Evolutionary conservation across 1,140 invertebrate species (phyloP).

Genomic region (Globodera ellingtonae): DNA sequence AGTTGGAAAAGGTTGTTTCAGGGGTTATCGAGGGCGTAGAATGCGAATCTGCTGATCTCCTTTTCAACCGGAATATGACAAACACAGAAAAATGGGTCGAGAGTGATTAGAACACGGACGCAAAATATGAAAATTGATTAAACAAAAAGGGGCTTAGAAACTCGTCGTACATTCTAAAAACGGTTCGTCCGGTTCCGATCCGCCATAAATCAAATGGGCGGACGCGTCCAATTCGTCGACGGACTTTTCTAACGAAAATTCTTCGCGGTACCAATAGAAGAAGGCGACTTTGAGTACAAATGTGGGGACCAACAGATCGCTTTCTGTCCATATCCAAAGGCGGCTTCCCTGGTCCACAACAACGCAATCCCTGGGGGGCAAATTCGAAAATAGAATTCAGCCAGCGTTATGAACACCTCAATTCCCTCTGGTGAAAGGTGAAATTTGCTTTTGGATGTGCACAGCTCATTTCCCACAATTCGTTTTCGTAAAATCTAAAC

Average conservation of each 20-base stretch:
- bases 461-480: slow-evolving; percentile 33
- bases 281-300: slow-evolving; percentile 45
- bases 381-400: background rate
- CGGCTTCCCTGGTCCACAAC: slow-evolving; percentile 41
- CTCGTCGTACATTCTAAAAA: too few species aligned
- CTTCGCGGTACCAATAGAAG: slow-evolving; percentile 32
- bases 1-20: too few species aligned
- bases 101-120: too few species aligned
- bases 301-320: slow-evolving; percentile 19
- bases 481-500: slow-evolving; percentile 33
- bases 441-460: slow-evolving; percentile 33
- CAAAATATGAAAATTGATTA: too few species aligned
- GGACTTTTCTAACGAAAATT: background rate
- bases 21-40: too few species aligned
- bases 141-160: too few species aligned
- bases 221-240: slow-evolving; percentile 12
- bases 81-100: too few species aligned
- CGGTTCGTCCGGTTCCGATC: slow-evolving; percentile 28
- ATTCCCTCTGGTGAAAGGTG: slow-evolving; percentile 36
- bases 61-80: too few species aligned
- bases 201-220: slow-evolving; percentile 34
- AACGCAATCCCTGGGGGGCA: slow-evolving; percentile 28
- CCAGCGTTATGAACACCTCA: slow-evolving; percentile 5
- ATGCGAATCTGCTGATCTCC: too few species aligned
- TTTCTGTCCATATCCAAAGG: slow-evolving; percentile 44